phyloP scores from a whole-genome alignment of 1,140 invertebrate genomes.

The Cyclina sinensis region DNA sequence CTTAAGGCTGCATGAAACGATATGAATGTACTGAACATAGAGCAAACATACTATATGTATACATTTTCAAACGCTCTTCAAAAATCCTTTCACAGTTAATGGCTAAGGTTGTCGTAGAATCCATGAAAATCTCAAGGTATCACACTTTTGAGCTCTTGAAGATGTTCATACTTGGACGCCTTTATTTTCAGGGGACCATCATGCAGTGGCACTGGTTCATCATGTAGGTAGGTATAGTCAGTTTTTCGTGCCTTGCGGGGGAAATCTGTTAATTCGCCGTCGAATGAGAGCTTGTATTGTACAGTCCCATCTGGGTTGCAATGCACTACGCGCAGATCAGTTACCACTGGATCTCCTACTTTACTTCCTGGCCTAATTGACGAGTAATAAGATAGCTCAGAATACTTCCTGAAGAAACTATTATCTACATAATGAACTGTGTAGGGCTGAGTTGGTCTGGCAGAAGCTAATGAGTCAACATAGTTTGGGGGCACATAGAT shows the following conservation, averaged over 20 bases:
- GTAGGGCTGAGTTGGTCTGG: slow-evolving; percentile 27
- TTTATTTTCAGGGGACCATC: too few species aligned
- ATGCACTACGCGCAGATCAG: slow-evolving; percentile 14
- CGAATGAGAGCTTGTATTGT: neutral
- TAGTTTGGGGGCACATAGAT: slow-evolving; percentile 42
- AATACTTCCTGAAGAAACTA: slow-evolving; percentile 25
- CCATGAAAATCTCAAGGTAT: slow-evolving; percentile 32
- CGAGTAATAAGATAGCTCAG: slow-evolving; percentile 11
- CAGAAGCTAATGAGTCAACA: slow-evolving; percentile 5
- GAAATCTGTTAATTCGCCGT: neutral
- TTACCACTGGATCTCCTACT: slow-evolving; percentile 41
- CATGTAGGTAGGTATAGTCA: neutral
- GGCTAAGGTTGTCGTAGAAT: slow-evolving; percentile 48
- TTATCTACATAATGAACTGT: slow-evolving; percentile 4
- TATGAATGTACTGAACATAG: too few species aligned
- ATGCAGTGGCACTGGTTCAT: neutral
- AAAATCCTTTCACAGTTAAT: too few species aligned
- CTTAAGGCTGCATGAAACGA: too few species aligned
- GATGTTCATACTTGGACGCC: too few species aligned
- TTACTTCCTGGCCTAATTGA: slow-evolving; percentile 39
- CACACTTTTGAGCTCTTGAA: too few species aligned
- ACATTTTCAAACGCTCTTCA: too few species aligned
- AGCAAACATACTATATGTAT: too few species aligned
- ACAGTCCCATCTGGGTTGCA: neutral
- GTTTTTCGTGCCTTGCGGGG: neutral